These are phyloP conservation scores for Drosophila cognata DNA, from an alignment of 2,888 invertebrate genomes.

Conservation along the genomic window DNA sequence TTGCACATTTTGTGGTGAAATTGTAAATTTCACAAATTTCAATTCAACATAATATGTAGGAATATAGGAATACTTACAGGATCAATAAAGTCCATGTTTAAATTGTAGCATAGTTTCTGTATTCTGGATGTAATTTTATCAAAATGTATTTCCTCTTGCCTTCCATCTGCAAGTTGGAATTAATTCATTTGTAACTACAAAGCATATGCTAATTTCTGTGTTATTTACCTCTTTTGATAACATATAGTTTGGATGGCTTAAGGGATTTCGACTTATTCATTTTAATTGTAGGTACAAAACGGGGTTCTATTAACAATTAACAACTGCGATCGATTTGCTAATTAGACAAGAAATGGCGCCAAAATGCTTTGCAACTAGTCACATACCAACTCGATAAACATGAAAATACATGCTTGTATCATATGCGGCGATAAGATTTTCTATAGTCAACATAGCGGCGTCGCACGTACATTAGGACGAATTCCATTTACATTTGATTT, in stretches of 20 bases:
- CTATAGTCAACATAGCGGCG: slow-evolving; percentile 30
- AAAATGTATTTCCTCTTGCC: slow-evolving; percentile 96
- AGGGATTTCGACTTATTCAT: slow-evolving; percentile 45
- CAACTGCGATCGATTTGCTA: slow-evolving; percentile 1
- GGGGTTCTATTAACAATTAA: background rate
- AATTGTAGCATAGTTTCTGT: slow-evolving; percentile 96
- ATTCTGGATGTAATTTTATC: slow-evolving; percentile 99
- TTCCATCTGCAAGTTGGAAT: slow-evolving; percentile 88
- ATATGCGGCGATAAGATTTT: background rate
- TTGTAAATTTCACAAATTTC: background rate
- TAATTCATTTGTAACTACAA: background rate
- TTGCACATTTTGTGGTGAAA: slow-evolving; percentile 4
- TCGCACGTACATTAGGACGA: background rate
- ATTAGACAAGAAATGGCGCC: slow-evolving; percentile 37
- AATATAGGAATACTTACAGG: slow-evolving; percentile 89
- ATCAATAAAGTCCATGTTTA: slow-evolving; percentile 98
- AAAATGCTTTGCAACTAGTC: slow-evolving; percentile 22
- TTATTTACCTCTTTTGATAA: slow-evolving; percentile 85
- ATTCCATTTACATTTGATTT: background rate
- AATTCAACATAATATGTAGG: background rate
- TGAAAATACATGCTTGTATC: slow-evolving; percentile 8
- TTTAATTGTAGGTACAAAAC: slow-evolving; percentile 4
- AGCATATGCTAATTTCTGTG: background rate
- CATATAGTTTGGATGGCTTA: slow-evolving; percentile 81
- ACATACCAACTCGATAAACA: slow-evolving; percentile 18